phyloP scores from a whole-genome alignment of 2,797 vertebrate genomes.

The Sebastes glaucus region DNA sequence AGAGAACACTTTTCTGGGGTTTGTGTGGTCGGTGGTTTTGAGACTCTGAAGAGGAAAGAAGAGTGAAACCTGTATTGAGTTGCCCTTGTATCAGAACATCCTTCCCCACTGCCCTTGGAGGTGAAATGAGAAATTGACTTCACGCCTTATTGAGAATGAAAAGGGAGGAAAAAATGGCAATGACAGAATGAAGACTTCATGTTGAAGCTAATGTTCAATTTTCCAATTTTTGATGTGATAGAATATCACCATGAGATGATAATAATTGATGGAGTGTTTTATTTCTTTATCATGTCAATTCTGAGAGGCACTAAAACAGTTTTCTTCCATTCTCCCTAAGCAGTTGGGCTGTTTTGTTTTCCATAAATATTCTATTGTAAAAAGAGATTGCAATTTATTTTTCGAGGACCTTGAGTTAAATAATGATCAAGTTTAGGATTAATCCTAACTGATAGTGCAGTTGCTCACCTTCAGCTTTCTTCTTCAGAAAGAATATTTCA shows the following conservation, averaged over 20 bases:
- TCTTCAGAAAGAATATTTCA: conserved; percentile 32
- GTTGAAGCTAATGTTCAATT: background rate
- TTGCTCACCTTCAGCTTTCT: conserved; percentile 46
- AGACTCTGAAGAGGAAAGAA: conserved; percentile 3
- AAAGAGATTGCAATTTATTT: conserved; percentile 35
- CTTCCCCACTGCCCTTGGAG: conserved; percentile 11
- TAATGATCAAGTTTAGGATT: conserved; percentile 31
- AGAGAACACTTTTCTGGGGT: conserved; percentile 10
- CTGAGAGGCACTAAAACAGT: background rate
- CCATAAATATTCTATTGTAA: conserved; percentile 27
- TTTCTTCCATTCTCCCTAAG: background rate
- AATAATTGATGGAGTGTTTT: background rate
- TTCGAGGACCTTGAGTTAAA: background rate
- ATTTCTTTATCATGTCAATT: background rate
- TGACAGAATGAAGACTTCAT: background rate
- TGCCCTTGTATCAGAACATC: conserved; percentile 9
- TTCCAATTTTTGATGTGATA: background rate
- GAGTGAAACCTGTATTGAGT: conserved; percentile 11
- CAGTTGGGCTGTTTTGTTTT: background rate
- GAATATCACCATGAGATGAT: background rate
- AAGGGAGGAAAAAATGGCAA: background rate
- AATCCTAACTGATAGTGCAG: conserved; percentile 32
- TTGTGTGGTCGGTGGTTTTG: background rate
- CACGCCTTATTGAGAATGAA: conserved; percentile 15
- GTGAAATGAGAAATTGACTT: conserved; percentile 25